phyloP scores from a whole-genome alignment of 2,888 invertebrate genomes.

The Margaritifera margaritifera region DNA sequence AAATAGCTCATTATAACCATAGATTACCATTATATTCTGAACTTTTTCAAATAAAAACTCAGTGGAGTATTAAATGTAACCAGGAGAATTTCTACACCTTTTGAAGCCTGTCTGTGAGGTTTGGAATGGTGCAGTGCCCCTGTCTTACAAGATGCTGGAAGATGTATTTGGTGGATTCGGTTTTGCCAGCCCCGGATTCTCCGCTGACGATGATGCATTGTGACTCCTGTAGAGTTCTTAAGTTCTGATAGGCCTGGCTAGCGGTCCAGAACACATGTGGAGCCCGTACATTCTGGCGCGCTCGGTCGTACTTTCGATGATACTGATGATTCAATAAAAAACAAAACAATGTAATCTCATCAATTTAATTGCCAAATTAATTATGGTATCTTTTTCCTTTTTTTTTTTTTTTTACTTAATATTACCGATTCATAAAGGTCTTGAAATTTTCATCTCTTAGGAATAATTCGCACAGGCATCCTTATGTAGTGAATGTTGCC shows the following conservation, averaged over 20 bases:
- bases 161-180: constrained; percentile 58
- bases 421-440: no score
- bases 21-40: background rate
- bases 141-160: constrained; percentile 54
- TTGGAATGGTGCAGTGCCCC: constrained; percentile 25
- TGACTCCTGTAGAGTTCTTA: constrained; percentile 27
- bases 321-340: no score
- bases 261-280: constrained; percentile 62
- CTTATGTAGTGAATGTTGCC: no score
- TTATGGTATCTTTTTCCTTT: no score
- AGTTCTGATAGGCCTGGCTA: constrained; percentile 41
- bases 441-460: no score
- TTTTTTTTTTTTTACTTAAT: no score
- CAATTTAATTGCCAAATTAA: no score
- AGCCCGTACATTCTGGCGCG: constrained; percentile 31
- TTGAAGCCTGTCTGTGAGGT: constrained; percentile 51
- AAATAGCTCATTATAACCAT: constrained; percentile 1
- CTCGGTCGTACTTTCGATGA: constrained; percentile 6
- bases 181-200: constrained; percentile 63
- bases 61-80: background rate
- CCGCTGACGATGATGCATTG: constrained; percentile 61
- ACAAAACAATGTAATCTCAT: no score
- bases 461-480: no score
- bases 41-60: background rate
- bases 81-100: constrained; percentile 29